Base-by-base conservation (phyloP, 2,797 vertebrate species). In the Malurus leucopterus region DNA sequence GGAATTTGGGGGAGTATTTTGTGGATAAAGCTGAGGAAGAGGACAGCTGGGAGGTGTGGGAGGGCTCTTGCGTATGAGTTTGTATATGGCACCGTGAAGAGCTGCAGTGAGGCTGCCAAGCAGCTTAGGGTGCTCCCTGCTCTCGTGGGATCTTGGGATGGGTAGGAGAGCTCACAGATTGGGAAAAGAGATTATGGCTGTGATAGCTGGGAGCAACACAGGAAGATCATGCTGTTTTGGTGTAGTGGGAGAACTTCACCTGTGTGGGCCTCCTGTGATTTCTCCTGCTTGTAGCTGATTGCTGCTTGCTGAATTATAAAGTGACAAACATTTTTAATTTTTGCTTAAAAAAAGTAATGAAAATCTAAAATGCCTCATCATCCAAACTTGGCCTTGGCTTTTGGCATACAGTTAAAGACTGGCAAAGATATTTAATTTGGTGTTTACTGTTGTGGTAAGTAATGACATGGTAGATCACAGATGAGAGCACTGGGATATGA, bases 71-170 rank as follows among this genome's bases (percentile, higher is more conserved):
- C 21, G 17, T 50, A 30, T 77, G n/a, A 51, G 11, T 24, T 47
- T 70, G 17, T 50, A 11, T 0, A 0, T 41, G n/a, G 17, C 32
- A 73, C 34, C 12, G 3, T 9, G 29, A 46, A 34, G 29, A 73
- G 18, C 17, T 2, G 4, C 36, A 51, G 3, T 19, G 32, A 43
- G 22, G 30, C 9, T 63, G 29, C 19, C 38, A 59, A 63, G 44
- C 26, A 69, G 9, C 13, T 41, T 26, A 9, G 11, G 15, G n/a
- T 24, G 11, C 38, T 53, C 5, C 15, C 81, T 67, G 54, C 21
- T 77, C 38, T 75, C 15, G 15, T 13, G 16, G 14, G 17, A 16
- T 38, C 64, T 59, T 0, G 1, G 8, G 4, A 3, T 13, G 6
- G 3, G 9, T 14, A 18, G 54, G 41, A 78, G 71, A 73, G 8